Evolutionary conservation across 2,888 invertebrate genomes (phyloP), one percentile per base, ranked within the genome.

Genomic region (Artemia sinica): DNA sequence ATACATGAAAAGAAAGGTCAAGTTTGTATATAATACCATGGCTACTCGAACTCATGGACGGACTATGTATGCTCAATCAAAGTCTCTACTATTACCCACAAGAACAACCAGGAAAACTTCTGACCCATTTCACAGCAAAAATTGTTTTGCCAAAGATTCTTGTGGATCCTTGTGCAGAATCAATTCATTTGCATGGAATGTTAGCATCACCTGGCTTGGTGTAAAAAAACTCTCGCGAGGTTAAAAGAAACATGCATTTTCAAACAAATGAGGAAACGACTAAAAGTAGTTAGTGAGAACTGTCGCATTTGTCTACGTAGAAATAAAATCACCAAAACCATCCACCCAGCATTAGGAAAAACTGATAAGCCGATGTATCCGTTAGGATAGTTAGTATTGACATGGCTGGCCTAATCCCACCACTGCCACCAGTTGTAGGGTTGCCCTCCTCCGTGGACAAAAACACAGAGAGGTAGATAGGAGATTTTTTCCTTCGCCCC

Each of bases 111-210:
- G 58, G 9, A 8, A 58, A 18, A 58, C 18, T 58, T 14, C 6
- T 7, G 58, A 8, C 6, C 58, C 58, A 8, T 9, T 8, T 8
- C 7, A 58, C 58, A 58, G 58, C 58, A 58, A 58, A 58, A 58
- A 58, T 58, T 14, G 18, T 58, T 18, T 58, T 58, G 58, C 58
- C 58, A n/a, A 58, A 8, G 58, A 58, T 58, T 58, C 58, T 58
- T 58, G 58, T 58, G 8, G 58, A 58, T 58, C 8, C 58, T 58
- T 58, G 58, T 58, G 8, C 10, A 14, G 58, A 58, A 10, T 18
- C 8, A 7, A 18, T 58, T 14, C 58, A 58, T 58, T 58, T 1
- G 8, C 1, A 58, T 8, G n/a, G 8, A 58, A 8, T 58, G 8
- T 58, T 58, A 18, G 18, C n/a, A n/a, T n/a, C 58, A 10, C 58